Base-by-base conservation (phyloP, 1,140 invertebrate genomes). In the Cyclina sinensis region DNA sequence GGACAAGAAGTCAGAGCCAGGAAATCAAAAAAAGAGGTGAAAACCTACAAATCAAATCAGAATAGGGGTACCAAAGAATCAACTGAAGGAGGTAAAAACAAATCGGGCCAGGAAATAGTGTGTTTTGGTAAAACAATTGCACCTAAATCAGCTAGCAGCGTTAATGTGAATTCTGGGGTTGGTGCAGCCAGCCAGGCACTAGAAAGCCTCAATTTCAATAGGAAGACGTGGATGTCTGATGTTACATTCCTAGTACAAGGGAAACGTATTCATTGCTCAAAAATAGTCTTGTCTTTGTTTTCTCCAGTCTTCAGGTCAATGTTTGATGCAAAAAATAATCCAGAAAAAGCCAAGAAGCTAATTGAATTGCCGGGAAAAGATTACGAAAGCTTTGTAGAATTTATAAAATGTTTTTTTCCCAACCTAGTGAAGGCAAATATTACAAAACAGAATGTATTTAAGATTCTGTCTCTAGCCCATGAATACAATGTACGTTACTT, bases 361-460 rank as follows among this genome's bases (percentile, higher is more conserved):
- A 24, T 62, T 11, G 57, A 62, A 27, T 27, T 62, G 57, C 57
- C 57, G 1, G 57, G 57, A 27, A 62, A 62, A n/a, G 57, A 62
- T 7, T 62, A 62, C 27, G 57, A 62, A 62, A 62, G 57, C 57
- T 62, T 62, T 14, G n/a, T 62, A 7, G 57, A 62, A n/a, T 62
- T 62, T 62, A 7, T 62, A 5, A 62, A 62, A 27, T 62, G 57
- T 62, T 9, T 62, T 4, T 62, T 62, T 62, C 57, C 57, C 18
- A 62, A 62, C 14, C 7, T 62, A 18, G 9, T 24, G 27, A 18
- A 62, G 7, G n/a, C 57, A 27, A n/a, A 62, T 27, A 62, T 62
- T 62, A 62, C 57, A 62, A 62, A 62, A 27, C 57, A 62, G n/a
- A 62, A 62, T 62, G 57, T 62, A n/a, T 62, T 62, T 14, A 62